Conservation (phyloP, 2,797 vertebrate genomes). For the Gallinago stenura region DNA sequence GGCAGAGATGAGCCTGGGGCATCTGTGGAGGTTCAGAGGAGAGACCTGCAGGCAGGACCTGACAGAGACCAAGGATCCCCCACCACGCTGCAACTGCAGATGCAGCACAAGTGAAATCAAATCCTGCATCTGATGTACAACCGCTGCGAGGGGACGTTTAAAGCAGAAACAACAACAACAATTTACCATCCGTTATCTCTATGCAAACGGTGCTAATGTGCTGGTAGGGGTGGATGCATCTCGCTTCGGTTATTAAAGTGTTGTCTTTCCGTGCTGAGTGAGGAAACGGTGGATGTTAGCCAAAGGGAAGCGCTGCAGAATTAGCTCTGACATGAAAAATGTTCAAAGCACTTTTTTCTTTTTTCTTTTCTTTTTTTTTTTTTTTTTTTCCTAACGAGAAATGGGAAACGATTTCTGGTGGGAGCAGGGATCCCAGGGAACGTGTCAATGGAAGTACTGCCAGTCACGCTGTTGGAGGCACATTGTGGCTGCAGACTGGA, state of each 20-base stretch:
- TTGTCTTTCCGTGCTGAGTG: neutral
- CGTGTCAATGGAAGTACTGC: neutral
- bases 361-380: no score
- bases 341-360: neutral
- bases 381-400: neutral
- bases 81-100: rapidly evolving
- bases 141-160: neutral
- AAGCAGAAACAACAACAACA: neutral
- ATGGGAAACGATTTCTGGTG: neutral
- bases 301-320: neutral
- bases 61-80: neutral
- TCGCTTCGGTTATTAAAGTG: neutral
- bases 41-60: rapidly evolving
- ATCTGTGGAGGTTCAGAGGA: rapidly evolving
- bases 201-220: neutral
- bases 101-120: neutral
- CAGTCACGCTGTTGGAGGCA: neutral
- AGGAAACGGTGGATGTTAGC: neutral
- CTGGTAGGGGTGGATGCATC: neutral
- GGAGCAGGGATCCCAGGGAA: neutral
- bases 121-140: neutral
- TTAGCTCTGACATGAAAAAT: neutral
- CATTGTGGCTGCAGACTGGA: neutral
- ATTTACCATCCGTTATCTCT: neutral
- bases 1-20: neutral